Conservation (phyloP, 2,888 invertebrate genomes). For the Desoria tigrina region DNA sequence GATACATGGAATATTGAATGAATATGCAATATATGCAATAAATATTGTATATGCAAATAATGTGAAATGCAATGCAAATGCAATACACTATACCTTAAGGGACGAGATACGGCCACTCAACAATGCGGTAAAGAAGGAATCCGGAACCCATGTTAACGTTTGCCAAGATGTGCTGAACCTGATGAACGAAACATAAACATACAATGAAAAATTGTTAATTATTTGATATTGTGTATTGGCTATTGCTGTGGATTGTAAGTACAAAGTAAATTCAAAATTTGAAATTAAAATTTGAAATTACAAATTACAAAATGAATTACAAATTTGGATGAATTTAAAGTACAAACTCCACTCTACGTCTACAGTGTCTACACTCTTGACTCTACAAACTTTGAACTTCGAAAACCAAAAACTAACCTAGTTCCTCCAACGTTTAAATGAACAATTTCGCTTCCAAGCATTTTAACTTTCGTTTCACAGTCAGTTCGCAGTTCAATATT, state of each 20-base stretch:
- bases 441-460: slow-evolving; percentile 70
- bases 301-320: slow-evolving; percentile 17
- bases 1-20: too few relatives aligned
- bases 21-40: too few relatives aligned
- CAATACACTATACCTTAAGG: too few relatives aligned
- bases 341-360: background rate
- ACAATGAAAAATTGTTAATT: too few relatives aligned
- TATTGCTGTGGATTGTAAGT: too few relatives aligned
- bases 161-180: slow-evolving; percentile 95
- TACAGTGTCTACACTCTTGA: background rate
- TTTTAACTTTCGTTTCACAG: too few relatives aligned
- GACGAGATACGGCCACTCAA: slow-evolving; percentile 66
- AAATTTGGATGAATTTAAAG: slow-evolving; percentile 19
- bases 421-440: slow-evolving; percentile 95
- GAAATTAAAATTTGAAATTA: slow-evolving; percentile 27
- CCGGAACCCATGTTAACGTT: slow-evolving; percentile 93
- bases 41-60: too few relatives aligned
- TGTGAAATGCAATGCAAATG: too few relatives aligned
- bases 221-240: too few relatives aligned
- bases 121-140: slow-evolving; percentile 93
- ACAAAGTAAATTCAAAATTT: too few relatives aligned
- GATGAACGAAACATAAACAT: background rate
- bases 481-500: too few relatives aligned
- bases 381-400: background rate
- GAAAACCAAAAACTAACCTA: slow-evolving; percentile 64